These are phyloP conservation scores for Scaptomyza pallida DNA, from an alignment of 1,140 invertebrate genomes.

Conservation along the genomic window DNA sequence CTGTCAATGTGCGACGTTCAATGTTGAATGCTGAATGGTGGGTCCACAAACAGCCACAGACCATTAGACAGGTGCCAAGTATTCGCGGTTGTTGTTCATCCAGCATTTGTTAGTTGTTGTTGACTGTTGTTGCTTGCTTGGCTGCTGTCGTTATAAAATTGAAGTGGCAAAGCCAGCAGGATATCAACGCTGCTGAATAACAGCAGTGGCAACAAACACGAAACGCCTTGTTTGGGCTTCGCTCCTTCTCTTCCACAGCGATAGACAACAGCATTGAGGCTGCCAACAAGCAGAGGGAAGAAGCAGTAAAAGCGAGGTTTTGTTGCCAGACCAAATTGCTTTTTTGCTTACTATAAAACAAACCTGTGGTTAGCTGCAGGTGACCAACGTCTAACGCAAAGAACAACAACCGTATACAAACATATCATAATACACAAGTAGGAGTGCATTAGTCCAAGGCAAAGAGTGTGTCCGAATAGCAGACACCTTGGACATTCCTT, in stretches of 20 bases:
- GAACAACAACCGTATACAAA: background rate
- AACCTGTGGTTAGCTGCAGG: constrained; percentile 47
- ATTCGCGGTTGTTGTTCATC: constrained; percentile 41
- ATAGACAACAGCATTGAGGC: constrained; percentile 57
- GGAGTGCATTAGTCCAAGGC: background rate
- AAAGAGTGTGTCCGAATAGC: background rate
- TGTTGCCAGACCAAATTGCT: constrained; percentile 65
- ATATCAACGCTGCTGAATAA: constrained; percentile 60
- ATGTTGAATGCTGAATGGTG: background rate
- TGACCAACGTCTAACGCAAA: constrained; percentile 30
- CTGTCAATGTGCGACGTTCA: background rate
- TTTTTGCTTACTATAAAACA: constrained; percentile 49
- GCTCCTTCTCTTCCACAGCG: constrained; percentile 1
- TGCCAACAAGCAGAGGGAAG: constrained; percentile 30
- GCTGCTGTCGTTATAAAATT: constrained; percentile 68
- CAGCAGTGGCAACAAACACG: constrained; percentile 27
- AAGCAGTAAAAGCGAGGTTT: constrained; percentile 3
- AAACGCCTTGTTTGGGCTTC: constrained; percentile 47
- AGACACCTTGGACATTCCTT: constrained; percentile 34
- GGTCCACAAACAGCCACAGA: constrained; percentile 33
- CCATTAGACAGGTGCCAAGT: constrained; percentile 72
- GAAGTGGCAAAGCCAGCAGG: constrained; percentile 76
- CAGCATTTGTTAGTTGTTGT: constrained; percentile 16
- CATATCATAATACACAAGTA: background rate
- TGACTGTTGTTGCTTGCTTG: constrained; percentile 27